phyloP scores from a whole-genome alignment of 2,888 invertebrate species.

The Polia nebulosa region DNA sequence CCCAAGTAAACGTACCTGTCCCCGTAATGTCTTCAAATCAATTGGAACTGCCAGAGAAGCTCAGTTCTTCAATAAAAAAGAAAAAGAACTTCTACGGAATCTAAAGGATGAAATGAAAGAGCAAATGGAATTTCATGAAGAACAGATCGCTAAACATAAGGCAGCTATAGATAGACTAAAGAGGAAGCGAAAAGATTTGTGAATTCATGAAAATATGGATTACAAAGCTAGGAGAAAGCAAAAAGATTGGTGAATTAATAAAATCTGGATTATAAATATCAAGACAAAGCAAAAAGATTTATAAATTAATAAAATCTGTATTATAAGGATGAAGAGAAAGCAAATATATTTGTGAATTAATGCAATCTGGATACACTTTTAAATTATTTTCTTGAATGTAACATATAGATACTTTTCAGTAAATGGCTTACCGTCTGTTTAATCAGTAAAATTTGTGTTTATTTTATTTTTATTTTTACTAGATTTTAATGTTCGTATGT shows the following conservation, averaged over 20 bases:
- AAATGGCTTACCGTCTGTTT: not conserved
- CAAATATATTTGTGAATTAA: no score
- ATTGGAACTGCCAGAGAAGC: conserved; percentile 33
- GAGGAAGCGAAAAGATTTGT: not conserved
- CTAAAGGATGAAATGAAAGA: conserved; percentile 15
- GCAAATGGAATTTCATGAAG: conserved; percentile 23
- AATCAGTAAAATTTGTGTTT: no score
- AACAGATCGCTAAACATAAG: conserved; percentile 18
- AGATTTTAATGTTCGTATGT: no score
- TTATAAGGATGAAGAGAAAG: no score
- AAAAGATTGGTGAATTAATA: not conserved
- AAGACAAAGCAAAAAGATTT: no score
- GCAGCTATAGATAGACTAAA: conserved; percentile 16
- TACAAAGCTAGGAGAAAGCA: no score
- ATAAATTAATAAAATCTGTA: no score
- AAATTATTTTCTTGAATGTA: not conserved
- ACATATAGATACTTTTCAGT: not conserved
- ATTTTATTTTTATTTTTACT: no score
- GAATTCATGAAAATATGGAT: no score
- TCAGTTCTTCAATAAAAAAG: conserved; percentile 13
- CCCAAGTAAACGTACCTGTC: not conserved
- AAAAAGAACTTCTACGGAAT: not conserved
- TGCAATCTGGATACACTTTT: not conserved
- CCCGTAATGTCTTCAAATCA: conserved; percentile 5
- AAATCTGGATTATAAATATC: not conserved